These are phyloP conservation scores for Marmota monax DNA, from an alignment of 2,113 vertebrate species.

Conservation along the genomic window DNA sequence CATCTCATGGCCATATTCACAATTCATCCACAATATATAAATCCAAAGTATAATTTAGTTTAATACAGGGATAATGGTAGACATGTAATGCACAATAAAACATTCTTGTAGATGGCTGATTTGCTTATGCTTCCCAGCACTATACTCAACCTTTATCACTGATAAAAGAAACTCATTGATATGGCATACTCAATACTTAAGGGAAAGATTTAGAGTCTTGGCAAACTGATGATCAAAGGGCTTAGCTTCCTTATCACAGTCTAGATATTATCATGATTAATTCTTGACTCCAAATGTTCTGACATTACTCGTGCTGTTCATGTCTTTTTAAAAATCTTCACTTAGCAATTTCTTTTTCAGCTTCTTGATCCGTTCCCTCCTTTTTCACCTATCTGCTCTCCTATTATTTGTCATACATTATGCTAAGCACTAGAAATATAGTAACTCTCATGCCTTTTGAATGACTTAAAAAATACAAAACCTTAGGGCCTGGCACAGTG, in stretches of 20 bases:
- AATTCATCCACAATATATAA: constrained; percentile 33
- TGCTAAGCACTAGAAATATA: not conserved
- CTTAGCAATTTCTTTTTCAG: not conserved
- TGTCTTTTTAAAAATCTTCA: not conserved
- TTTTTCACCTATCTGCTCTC: not conserved
- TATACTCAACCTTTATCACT: not conserved
- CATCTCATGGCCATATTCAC: constrained; percentile 43
- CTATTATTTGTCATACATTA: not conserved
- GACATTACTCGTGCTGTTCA: not conserved
- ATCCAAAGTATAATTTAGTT: constrained; percentile 51
- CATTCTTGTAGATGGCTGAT: not conserved
- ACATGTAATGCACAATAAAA: constrained; percentile 21
- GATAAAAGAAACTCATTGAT: not conserved
- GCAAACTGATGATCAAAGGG: not conserved
- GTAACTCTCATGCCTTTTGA: not conserved
- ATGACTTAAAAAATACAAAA: not conserved
- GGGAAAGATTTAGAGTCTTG: not conserved
- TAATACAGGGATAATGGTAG: not conserved
- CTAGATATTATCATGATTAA: not conserved
- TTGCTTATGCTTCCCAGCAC: not conserved
- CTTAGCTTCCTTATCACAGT: not conserved
- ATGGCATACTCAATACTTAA: not conserved
- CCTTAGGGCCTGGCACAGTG: too few species aligned
- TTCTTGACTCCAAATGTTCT: not conserved
- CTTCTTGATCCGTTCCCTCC: not conserved